Percentiles rank a stretch among this genome's conserved stretches.
Conservation (phyloP, 2,797 vertebrate species). For the Nasua narica region DNA sequence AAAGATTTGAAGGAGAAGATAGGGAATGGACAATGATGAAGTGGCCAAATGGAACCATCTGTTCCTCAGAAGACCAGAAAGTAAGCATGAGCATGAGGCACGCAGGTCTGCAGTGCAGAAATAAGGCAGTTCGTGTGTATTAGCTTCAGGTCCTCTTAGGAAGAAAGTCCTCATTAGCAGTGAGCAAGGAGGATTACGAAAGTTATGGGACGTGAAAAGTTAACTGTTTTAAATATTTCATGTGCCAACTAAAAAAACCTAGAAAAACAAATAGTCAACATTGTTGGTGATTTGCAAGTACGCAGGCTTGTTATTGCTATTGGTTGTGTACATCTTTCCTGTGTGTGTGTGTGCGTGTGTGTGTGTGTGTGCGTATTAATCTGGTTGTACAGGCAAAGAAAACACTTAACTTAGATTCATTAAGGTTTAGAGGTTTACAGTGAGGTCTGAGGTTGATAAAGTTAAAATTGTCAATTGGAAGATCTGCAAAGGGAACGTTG, state of each 20-base stretch:
- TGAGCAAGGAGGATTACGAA: background rate
- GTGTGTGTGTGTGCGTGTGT: too few species aligned
- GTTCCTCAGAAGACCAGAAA: background rate
- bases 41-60: background rate
- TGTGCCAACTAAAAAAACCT: background rate
- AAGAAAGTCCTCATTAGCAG: background rate
- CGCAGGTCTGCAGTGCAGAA: rapidly evolving
- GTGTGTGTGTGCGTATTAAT: background rate
- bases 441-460: background rate
- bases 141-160: background rate
- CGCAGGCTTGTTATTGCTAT: background rate
- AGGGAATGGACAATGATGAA: background rate
- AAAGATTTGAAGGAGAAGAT: background rate
- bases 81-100: background rate
- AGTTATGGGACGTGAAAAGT: background rate
- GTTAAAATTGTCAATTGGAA: background rate
- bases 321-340: background rate
- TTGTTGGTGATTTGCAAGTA: background rate
- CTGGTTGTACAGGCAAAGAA: background rate
- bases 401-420: background rate
- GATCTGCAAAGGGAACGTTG: background rate
- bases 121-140: background rate
- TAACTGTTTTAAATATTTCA: background rate
- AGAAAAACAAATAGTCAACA: background rate
- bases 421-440: background rate